Evolutionary conservation across 2,113 vertebrate species (phyloP).

Genomic region (Rhynchopsitta pachyrhyncha): DNA sequence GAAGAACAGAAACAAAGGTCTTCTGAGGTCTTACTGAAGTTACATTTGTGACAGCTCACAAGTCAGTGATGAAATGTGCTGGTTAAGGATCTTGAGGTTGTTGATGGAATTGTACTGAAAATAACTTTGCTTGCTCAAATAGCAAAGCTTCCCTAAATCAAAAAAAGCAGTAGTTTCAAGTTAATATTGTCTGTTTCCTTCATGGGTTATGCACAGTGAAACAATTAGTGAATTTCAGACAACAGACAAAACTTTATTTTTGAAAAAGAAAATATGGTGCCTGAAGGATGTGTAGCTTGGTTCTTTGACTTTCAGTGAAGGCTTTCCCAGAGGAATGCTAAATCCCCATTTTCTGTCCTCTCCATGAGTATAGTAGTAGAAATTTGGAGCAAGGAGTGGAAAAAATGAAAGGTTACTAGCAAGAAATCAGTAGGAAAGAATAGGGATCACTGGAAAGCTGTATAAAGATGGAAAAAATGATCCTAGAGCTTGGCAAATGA

Average conservation of each 20-base stretch:
- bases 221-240: background rate
- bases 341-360: background rate
- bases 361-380: background rate
- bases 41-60: background rate
- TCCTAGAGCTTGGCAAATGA: constrained; percentile 35
- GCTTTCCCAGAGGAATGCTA: background rate
- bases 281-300: background rate
- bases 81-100: background rate
- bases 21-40: background rate
- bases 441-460: constrained; percentile 50
- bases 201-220: background rate
- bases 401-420: constrained; percentile 40
- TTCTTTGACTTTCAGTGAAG: background rate
- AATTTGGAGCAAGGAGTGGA: constrained; percentile 51
- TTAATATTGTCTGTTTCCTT: background rate
- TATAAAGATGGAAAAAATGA: constrained; percentile 63
- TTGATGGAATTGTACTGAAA: background rate
- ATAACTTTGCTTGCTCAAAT: background rate
- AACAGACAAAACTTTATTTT: background rate
- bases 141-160: background rate
- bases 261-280: background rate
- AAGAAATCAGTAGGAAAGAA: constrained; percentile 16
- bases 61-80: background rate
- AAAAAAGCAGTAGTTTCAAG: background rate
- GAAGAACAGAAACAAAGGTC: background rate